Evolutionary conservation across 1,140 invertebrate genomes (phyloP), one percentile per base, ranked within the genome.

Genomic region (Aethina tumida): DNA sequence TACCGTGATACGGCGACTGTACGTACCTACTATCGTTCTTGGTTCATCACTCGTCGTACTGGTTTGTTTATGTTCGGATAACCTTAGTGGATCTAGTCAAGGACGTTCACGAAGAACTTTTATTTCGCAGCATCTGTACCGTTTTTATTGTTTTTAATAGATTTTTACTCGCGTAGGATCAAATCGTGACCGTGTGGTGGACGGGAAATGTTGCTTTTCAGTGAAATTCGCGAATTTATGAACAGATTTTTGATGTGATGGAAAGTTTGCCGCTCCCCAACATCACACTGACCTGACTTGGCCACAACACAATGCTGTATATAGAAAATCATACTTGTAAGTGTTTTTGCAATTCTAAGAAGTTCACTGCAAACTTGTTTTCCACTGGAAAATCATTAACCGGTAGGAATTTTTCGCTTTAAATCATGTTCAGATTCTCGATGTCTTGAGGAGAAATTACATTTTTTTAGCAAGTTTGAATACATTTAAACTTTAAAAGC

Each of bases 231-330:
- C 26, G 19, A 36, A 43, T 49, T 54, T 54, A 31, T 26, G 34
- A 52, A 43, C 52, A 54, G 52, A 54, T 52, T 54, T 49, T 46
- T 47, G 30, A 35, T 43, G 45, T 42, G 49, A 47, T 49, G 44
- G 49, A 52, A 49, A 53, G 51, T 49, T 48, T 48, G 40, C 42
- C 34, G 39, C 43, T 38, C 40, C 43, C 37, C 43, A 43, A 39
- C 37, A 34, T 41, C 33, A 28, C 35, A 33, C 29, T 39, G 35
- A 40, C 37, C 28, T 37, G 24, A 35, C 35, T 25, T 45, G 42
- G 32, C 42, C 26, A 28, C 39, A 19, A 24, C 32, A 29, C n/a
- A 37, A 50, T 39, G 47, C 18, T 49, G 35, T 35, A 44, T 39
- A 28, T 31, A 41, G 37, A 30, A 33, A 30, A 37, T 46, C 37